Base-by-base conservation (phyloP, 2,888 invertebrate genomes). In the Prosopocoilus inquinatus region DNA sequence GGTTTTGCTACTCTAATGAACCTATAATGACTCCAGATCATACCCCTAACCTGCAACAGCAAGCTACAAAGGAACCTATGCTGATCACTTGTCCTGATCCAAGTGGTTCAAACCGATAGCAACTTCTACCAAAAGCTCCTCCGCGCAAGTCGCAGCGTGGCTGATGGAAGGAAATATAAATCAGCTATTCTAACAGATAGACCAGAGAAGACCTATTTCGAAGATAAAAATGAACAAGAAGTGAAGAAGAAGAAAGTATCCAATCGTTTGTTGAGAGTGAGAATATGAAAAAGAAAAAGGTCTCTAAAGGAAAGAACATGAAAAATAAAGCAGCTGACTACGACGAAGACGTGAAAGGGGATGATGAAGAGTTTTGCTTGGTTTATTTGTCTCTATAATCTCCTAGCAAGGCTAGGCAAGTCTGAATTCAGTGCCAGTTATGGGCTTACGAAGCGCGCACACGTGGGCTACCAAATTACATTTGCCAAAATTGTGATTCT, bases 181-280 rank as follows among this genome's bases (percentile, higher is more conserved):
- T 60, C 58, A 48, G 55, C 58, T 47, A 59, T 59, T 47, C 45
- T 59, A 48, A 59, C 58, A 38, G 59, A 59, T 51, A 58, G 57
- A 55, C 54, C 58, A 45, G 54, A 35, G 35, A 9, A 35, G 35
- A 35, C 35, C n/a, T 35, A 59, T 45, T 58, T 58, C 9, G 35
- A 35, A 35, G 35, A 35, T 9, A 35, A 35, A 35, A 35, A 35
- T 9, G 35, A 35, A 9, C 35, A 35, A 35, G 35, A 35, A 59
- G 55, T 52, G 51, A 51, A 58, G 53, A 59, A 60, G 55, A 59
- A 55, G 41, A 58, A 50, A 58, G 55, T 56, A 50, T 28, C 32
- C 50, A 52, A 57, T 55, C 32, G 52, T n/a, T n/a, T 49, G 32
- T 52, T 52, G 41, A 49, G 38, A 52, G 50, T 52, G 53, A 53